These are phyloP conservation scores for Brienomyrus brachyistius DNA, from an alignment of 2,113 vertebrate species.

Conservation along the genomic window DNA sequence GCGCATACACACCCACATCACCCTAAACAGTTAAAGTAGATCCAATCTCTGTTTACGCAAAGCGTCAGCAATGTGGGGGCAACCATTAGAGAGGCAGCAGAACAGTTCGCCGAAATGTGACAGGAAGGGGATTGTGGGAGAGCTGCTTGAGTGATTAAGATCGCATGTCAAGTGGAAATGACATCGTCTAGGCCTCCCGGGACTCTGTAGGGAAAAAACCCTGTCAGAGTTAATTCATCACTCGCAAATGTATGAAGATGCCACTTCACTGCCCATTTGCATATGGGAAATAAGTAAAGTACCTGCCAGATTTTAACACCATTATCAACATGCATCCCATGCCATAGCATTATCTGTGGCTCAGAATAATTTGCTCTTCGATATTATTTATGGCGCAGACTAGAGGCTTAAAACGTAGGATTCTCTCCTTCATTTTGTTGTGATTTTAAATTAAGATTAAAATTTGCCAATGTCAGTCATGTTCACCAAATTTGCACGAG, in stretches of 20 bases:
- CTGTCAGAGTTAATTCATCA: slow-evolving; percentile 21
- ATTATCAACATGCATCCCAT: slow-evolving; percentile 14
- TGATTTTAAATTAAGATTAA: background rate
- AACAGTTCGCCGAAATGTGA: background rate
- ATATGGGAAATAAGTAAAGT: slow-evolving; percentile 13
- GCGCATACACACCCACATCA: background rate
- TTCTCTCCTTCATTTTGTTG: background rate
- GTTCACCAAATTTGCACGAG: background rate
- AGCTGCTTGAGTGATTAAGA: slow-evolving; percentile 12
- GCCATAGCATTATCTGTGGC: background rate
- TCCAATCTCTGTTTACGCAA: background rate
- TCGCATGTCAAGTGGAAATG: slow-evolving; percentile 10
- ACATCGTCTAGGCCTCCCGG: background rate
- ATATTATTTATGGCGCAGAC: background rate
- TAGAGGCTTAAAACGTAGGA: background rate
- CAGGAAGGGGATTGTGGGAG: background rate
- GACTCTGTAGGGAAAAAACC: background rate
- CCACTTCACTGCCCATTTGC: slow-evolving; percentile 12
- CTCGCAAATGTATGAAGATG: slow-evolving; percentile 15
- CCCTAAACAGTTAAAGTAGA: background rate
- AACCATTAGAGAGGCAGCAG: background rate
- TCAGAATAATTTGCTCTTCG: background rate
- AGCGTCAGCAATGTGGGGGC: background rate
- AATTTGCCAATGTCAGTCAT: background rate
- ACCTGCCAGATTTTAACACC: slow-evolving; percentile 17